Base-by-base conservation (phyloP, 2,113 vertebrate genomes). In the Planiliza haematocheilus region DNA sequence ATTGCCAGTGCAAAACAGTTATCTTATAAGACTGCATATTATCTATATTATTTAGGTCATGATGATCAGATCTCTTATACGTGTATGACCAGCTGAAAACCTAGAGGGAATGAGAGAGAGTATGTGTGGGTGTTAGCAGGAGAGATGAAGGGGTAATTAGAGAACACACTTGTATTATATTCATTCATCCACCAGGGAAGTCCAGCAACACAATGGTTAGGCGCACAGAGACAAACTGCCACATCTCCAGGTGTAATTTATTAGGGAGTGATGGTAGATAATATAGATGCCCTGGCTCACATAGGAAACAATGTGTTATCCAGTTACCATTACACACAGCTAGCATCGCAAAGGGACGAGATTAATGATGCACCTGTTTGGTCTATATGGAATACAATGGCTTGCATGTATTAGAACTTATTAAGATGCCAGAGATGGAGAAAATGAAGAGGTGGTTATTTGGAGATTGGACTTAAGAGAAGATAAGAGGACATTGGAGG, bases 271-370 rank as follows among this genome's bases (percentile, higher is more conserved):
- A 89, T 85, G 52, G 78, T 82, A 89, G 82, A 92, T 89, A 84
- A 88, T 86, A 88, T 85, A 82, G 86, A 90, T 86, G 79, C 68
- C 72, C 60, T 64, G 65, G 82, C 81, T 90, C 79, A 77, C 74
- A 79, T 42, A 73, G 68, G 82, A 89, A 89, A 88, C 90, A 90
- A 90, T 87, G 89, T 78, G 62, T 91, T 91, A 84, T 86, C 84
- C 81, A 87, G 86, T 91, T 91, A 89, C 69, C 57, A 80, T 65
- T 81, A 72, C 83, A 82, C 74, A 74, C 56, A 83, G 74, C 61
- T 79, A 84, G 75, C 79, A 74, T 62, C 70, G 67, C 70, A 77
- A 77, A 75, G 63, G 70, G 37, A 76, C 81, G 41, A 82, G 90
- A 93, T 91, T 91, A 91, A 92, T 92, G 86, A 86, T 74, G 63